Evolutionary conservation across 1,140 invertebrate genomes (phyloP).

Genomic region (Chlorops oryzae): DNA sequence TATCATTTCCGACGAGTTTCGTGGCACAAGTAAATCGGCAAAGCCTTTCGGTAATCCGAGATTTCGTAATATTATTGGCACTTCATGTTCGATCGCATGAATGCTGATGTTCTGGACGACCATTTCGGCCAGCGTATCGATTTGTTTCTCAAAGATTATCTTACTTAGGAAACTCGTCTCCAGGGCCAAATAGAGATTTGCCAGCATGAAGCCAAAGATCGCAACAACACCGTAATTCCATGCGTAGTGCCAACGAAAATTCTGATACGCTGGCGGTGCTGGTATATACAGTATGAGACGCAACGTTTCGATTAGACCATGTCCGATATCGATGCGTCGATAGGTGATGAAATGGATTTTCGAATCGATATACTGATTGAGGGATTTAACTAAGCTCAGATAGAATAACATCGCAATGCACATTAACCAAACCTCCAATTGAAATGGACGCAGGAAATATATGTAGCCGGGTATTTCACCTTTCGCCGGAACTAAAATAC

Average conservation of each 20-base stretch:
- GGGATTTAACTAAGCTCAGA: conserved; percentile 1
- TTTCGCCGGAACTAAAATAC: conserved; percentile 9
- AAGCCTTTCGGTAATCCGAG: conserved; percentile 5
- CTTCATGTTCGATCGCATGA: conserved; percentile 7
- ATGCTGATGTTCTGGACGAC: conserved; percentile 3
- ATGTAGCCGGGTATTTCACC: conserved; percentile 8
- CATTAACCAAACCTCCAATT: conserved; percentile 5
- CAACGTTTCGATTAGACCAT: conserved; percentile 1
- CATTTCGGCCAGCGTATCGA: conserved; percentile 5
- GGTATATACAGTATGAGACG: conserved; percentile 12
- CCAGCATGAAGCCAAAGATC: conserved; percentile 12
- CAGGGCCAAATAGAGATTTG: conserved; percentile 15
- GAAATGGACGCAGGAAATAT: conserved; percentile 14
- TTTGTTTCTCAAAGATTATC: background rate
- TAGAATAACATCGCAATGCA: conserved; percentile 1
- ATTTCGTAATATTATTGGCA: conserved; percentile 10
- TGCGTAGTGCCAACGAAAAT: conserved; percentile 7
- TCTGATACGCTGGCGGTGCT: background rate
- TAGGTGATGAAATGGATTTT: too few species aligned
- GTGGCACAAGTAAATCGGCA: background rate
- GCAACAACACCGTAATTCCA: background rate
- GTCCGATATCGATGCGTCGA: background rate
- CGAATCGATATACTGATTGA: background rate
- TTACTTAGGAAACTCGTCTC: conserved; percentile 12
- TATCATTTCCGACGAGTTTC: background rate